These are phyloP conservation scores for Apodemia zela DNA, from an alignment of 2,888 invertebrate genomes.

Conservation along the genomic window DNA sequence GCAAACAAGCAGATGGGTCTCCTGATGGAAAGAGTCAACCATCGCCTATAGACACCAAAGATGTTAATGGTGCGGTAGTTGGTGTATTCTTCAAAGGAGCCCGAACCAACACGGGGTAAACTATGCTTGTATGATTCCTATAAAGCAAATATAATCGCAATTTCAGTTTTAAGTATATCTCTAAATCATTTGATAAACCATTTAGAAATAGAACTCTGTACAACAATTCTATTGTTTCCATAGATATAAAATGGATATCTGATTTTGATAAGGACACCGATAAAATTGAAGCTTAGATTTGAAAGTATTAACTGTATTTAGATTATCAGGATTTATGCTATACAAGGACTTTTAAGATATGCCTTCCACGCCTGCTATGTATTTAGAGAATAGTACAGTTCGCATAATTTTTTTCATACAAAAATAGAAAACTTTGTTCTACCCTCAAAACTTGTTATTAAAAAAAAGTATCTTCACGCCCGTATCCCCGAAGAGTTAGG, in stretches of 20 bases:
- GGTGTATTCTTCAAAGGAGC: too few species aligned
- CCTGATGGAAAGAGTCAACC: too few species aligned
- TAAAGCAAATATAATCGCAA: slow-evolving; percentile 1
- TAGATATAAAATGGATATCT: slow-evolving; percentile 14
- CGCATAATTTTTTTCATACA: too few species aligned
- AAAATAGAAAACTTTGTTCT: too few species aligned
- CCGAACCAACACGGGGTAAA: too few species aligned
- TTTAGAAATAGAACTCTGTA: slow-evolving; percentile 15
- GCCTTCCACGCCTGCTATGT: not conserved
- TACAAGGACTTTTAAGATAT: slow-evolving; percentile 14
- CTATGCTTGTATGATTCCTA: not conserved
- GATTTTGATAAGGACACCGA: slow-evolving; percentile 14
- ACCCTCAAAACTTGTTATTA: too few species aligned
- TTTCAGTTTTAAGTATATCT: not conserved
- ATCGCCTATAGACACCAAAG: too few species aligned
- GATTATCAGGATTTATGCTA: slow-evolving; percentile 18
- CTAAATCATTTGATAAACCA: slow-evolving; percentile 22
- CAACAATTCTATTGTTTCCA: slow-evolving; percentile 19
- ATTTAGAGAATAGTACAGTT: not conserved
- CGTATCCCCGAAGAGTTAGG: too few species aligned
- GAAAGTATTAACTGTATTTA: slow-evolving; percentile 17
- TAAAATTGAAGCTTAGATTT: slow-evolving; percentile 18
- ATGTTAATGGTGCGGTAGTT: too few species aligned
- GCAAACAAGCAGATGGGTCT: too few species aligned
- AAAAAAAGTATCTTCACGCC: too few species aligned